Evolutionary conservation across 2,797 vertebrate species (phyloP).

Genomic region (Sebastes nivosus): DNA sequence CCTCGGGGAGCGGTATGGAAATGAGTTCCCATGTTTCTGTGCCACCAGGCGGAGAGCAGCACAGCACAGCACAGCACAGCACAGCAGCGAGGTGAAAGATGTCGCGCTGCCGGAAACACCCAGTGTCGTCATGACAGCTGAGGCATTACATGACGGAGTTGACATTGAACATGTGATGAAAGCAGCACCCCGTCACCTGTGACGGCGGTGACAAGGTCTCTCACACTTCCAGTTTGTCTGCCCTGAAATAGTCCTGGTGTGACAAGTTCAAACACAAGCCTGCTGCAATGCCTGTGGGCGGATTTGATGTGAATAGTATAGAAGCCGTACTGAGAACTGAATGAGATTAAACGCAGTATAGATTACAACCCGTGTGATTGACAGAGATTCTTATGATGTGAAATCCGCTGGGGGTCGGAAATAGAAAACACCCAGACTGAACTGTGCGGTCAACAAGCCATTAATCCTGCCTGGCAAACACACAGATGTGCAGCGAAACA

Average conservation of each 20-base stretch:
- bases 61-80: background rate
- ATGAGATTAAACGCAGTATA: background rate
- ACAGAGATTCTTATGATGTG: slow-evolving; percentile 28
- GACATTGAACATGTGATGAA: slow-evolving; percentile 45
- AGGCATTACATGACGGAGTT: slow-evolving; percentile 18
- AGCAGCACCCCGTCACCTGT: slow-evolving; percentile 43
- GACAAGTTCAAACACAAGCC: background rate
- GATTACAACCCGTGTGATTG: slow-evolving; percentile 26
- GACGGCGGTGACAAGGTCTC: slow-evolving; percentile 30
- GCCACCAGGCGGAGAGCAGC: slow-evolving; percentile 31
- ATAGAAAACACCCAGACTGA: slow-evolving; percentile 54
- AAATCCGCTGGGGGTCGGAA: slow-evolving; percentile 25
- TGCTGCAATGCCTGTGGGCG: background rate
- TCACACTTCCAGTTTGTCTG: slow-evolving; percentile 14
- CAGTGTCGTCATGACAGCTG: slow-evolving; percentile 55
- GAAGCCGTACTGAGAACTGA: background rate
- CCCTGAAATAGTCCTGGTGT: background rate
- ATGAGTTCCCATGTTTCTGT: slow-evolving; percentile 64
- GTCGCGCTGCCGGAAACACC: background rate
- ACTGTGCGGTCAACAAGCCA: slow-evolving; percentile 53
- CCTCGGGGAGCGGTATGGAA: slow-evolving; percentile 68
- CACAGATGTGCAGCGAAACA: slow-evolving; percentile 70
- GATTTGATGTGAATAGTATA: background rate
- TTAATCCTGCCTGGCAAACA: slow-evolving; percentile 69
- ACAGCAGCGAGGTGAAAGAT: slow-evolving; percentile 3